Base-by-base conservation (phyloP, 2,797 vertebrate species). In the Channa striata region DNA sequence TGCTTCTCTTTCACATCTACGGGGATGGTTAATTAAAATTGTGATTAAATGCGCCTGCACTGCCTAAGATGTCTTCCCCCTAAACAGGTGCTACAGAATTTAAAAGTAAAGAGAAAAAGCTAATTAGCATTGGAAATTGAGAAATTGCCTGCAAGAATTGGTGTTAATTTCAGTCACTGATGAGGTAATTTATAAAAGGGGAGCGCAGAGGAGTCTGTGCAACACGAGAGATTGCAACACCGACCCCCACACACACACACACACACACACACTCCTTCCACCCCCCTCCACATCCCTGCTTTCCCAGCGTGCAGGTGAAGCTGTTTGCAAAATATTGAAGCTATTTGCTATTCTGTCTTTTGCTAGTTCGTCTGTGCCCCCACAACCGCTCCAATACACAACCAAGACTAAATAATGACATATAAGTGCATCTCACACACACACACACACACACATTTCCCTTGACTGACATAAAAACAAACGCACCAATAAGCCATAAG, bases 101-200 rank as follows among this genome's bases (percentile, higher is more conserved):
- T 97, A 97, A 98, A 98, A 98, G 96, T 98, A 97, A 99, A 97
- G 97, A 92, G 91, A 93, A 97, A 97, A 96, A 97, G 96, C 95
- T 98, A 98, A 99, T 99, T 98, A 99, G 97, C 97, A 99, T 97
- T 98, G 96, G 97, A 99, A 99, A 99, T 98, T 98, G 97, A 97
- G 97, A 98, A 98, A 98, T 99, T 98, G 97, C 97, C 97, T 98
- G 96, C 97, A 98, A 98, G 96, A 99, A 99, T 98, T 96, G 96
- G 97, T 98, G 97, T 98, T 99, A 97, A 99, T 99, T 99, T 99
- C 96, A 99, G 93, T 96, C 96, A 96, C 96, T 98, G 97, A 98
- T 98, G 97, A 97, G 96, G 97, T 97, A 98, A 99, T 99, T 99
- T 97, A 98, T 98, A 97, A 97, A 93, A 95, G 95, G 94, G 95